Evolutionary conservation across 2,888 invertebrate species (phyloP).

Genomic region (Sipha maydis): DNA sequence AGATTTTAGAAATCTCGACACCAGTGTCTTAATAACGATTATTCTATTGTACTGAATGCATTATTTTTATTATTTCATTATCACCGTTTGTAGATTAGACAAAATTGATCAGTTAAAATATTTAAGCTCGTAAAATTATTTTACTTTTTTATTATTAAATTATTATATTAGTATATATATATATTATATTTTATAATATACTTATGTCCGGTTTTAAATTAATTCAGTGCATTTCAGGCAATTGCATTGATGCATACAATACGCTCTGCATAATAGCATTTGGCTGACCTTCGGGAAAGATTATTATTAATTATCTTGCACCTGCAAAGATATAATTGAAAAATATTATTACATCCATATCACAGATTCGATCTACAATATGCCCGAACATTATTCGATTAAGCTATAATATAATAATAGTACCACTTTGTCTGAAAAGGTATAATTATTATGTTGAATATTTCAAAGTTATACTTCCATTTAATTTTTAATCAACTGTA

Average conservation of each 20-base stretch:
- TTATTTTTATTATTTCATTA: too few species aligned
- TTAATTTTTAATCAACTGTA: background rate
- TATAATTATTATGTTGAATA: background rate
- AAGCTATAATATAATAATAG: background rate
- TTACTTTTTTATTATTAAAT: too few species aligned
- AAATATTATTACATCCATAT: background rate
- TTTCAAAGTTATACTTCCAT: background rate
- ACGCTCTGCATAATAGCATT: background rate
- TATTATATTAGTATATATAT: too few species aligned
- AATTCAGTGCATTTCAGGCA: too few species aligned
- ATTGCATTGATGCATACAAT: background rate
- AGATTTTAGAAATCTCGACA: too few species aligned
- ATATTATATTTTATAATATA: too few species aligned
- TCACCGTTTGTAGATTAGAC: too few species aligned
- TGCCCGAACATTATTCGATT: background rate
- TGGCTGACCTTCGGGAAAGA: background rate
- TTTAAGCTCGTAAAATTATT: too few species aligned
- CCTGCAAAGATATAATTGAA: constrained; percentile 3
- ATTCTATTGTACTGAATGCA: too few species aligned
- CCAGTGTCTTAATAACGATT: too few species aligned
- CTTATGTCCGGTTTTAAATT: too few species aligned
- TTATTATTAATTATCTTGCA: background rate
- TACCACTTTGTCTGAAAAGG: background rate
- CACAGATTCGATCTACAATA: background rate
- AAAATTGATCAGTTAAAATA: too few species aligned